These are phyloP conservation scores for Ptychobarbus kaznakovi DNA, from an alignment of 2,797 vertebrate species.

Conservation along the genomic window DNA sequence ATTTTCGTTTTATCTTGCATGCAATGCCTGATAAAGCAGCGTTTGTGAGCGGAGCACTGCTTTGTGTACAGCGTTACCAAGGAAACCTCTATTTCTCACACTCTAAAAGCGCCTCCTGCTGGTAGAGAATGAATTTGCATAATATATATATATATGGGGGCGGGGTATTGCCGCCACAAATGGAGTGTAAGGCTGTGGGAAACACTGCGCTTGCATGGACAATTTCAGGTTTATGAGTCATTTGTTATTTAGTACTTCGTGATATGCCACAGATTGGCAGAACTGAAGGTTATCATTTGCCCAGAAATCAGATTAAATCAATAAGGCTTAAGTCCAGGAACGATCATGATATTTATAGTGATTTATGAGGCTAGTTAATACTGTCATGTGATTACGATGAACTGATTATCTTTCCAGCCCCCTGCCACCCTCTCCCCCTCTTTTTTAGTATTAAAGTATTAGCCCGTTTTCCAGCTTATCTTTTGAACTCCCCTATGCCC, in stretches of 20 bases:
- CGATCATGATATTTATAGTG: conserved; percentile 4
- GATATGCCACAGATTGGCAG: background rate
- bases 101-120: no score
- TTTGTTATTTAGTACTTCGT: background rate
- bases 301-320: conserved; percentile 5
- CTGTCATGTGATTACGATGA: conserved; percentile 11
- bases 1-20: no score
- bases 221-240: background rate
- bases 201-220: no score
- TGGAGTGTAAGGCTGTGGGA: no score
- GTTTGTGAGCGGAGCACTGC: no score
- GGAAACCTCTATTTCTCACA: no score
- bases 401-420: conserved; percentile 11
- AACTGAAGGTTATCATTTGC: conserved; percentile 14
- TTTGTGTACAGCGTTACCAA: no score
- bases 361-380: conserved; percentile 22
- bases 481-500: conserved; percentile 18
- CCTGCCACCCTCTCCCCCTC: no score
- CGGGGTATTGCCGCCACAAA: no score
- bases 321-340: conserved; percentile 15
- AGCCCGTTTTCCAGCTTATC: conserved; percentile 25
- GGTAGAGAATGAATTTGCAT: no score
- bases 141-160: no score
- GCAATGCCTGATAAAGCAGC: no score
- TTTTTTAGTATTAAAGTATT: conserved; percentile 6